phyloP scores from a whole-genome alignment of 2,113 vertebrate species.

The Hassar affinis region DNA sequence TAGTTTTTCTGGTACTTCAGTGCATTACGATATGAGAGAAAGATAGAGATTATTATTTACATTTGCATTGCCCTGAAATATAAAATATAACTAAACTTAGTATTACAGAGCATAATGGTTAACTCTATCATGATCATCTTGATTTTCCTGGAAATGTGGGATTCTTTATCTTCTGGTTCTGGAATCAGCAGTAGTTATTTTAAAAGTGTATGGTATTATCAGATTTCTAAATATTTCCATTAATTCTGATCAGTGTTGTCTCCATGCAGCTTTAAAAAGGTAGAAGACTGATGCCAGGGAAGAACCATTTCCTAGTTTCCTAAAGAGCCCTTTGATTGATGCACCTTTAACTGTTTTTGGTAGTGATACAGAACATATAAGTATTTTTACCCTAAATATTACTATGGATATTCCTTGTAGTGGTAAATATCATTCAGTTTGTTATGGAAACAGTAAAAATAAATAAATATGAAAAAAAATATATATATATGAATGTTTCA shows the following conservation, averaged over 20 bases:
- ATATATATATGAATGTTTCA: background rate
- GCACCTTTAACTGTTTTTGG: background rate
- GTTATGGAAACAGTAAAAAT: background rate
- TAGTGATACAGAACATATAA: background rate
- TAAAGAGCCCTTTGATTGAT: background rate
- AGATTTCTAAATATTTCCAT: background rate
- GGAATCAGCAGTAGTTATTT: background rate
- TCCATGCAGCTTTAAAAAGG: background rate
- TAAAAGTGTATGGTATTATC: background rate
- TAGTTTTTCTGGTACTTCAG: no score
- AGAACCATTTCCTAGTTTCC: background rate
- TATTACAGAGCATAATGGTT: background rate
- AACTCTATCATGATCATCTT: background rate
- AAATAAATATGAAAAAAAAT: no score
- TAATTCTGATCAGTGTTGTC: background rate
- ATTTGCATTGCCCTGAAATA: background rate
- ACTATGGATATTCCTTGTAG: background rate
- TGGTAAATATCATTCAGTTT: background rate
- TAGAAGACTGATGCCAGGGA: background rate
- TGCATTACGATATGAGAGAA: background rate
- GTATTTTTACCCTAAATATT: background rate
- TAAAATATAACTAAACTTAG: background rate
- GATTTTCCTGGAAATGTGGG: background rate
- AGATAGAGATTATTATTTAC: background rate
- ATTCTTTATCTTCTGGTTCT: background rate